These are phyloP conservation scores for Anoncus sp. DNA, from an alignment of 2,888 invertebrate genomes.

Conservation along the genomic window DNA sequence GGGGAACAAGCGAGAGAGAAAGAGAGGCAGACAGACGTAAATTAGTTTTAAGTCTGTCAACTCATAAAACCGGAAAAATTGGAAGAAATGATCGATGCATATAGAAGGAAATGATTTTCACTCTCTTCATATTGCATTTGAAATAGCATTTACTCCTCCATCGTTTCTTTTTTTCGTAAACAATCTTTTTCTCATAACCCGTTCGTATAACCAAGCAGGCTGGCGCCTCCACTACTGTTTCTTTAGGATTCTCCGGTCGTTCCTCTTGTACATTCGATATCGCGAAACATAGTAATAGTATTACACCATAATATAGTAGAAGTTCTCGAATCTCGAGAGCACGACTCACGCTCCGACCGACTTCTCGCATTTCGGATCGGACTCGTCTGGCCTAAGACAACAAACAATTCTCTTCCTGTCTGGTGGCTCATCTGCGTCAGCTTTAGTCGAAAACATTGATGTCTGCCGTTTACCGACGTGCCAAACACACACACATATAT, in stretches of 20 bases:
- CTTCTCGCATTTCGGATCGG: conserved; percentile 70
- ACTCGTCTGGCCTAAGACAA: conserved; percentile 77
- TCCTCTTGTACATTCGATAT: conserved; percentile 63
- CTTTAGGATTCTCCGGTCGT: conserved; percentile 76
- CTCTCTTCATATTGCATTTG: conserved; percentile 61
- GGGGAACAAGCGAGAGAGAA: no score
- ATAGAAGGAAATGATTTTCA: conserved; percentile 29
- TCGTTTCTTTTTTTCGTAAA: conserved; percentile 68
- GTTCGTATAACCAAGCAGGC: conserved; percentile 73
- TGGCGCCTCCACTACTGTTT: conserved; percentile 78
- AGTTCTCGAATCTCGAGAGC: conserved; percentile 69
- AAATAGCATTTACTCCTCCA: conserved; percentile 73
- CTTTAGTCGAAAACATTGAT: conserved; percentile 28
- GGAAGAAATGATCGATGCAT: conserved; percentile 23
- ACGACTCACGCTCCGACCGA: conserved; percentile 68
- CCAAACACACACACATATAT: not conserved
- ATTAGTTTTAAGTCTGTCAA: conserved; percentile 11
- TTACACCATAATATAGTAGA: conserved; percentile 41
- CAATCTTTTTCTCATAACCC: conserved; percentile 78
- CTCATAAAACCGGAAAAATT: conserved; percentile 2
- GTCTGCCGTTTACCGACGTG: conserved; percentile 4
- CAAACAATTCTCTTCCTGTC: conserved; percentile 77
- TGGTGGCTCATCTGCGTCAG: conserved; percentile 38
- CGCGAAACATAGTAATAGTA: conserved; percentile 61
- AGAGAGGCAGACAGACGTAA: not conserved